These are phyloP conservation scores for Acrobasis suavella DNA, from an alignment of 2,888 invertebrate genomes.

Conservation along the genomic window DNA sequence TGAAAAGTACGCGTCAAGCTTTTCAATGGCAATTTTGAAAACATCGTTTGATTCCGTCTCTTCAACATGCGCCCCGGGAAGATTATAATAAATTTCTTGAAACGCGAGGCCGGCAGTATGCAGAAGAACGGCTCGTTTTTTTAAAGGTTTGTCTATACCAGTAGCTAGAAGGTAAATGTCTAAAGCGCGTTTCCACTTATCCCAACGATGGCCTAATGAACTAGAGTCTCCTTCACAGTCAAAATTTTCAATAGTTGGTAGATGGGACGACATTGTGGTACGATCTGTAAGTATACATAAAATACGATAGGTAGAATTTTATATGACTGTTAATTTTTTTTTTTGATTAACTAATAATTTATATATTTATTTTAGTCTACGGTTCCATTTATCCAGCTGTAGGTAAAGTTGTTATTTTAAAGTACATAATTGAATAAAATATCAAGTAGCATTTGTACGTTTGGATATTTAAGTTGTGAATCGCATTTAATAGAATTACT, in stretches of 20 bases:
- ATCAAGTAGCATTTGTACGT: neutral
- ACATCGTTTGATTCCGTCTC: neutral
- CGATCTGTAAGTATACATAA: neutral
- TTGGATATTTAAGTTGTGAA: neutral
- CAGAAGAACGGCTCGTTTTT: neutral
- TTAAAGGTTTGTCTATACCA: neutral
- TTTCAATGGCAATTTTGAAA: slow-evolving; percentile 5
- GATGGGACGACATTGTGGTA: neutral
- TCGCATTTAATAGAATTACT: neutral
- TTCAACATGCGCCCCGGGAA: neutral
- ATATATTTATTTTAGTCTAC: neutral
- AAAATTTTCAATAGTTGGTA: neutral
- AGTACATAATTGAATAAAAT: neutral
- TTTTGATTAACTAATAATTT: neutral
- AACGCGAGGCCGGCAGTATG: neutral
- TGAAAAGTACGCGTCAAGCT: slow-evolving; percentile 5
- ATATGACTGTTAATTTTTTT: neutral
- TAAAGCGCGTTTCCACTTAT: neutral
- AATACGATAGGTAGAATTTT: neutral
- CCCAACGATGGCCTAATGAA: neutral
- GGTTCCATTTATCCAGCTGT: no score
- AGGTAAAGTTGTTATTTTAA: neutral
- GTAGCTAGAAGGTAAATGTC: neutral
- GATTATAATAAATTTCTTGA: neutral
- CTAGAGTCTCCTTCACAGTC: neutral